These are phyloP conservation scores for Carassius gibelio DNA, from an alignment of 2,113 vertebrate species.

Conservation along the genomic window DNA sequence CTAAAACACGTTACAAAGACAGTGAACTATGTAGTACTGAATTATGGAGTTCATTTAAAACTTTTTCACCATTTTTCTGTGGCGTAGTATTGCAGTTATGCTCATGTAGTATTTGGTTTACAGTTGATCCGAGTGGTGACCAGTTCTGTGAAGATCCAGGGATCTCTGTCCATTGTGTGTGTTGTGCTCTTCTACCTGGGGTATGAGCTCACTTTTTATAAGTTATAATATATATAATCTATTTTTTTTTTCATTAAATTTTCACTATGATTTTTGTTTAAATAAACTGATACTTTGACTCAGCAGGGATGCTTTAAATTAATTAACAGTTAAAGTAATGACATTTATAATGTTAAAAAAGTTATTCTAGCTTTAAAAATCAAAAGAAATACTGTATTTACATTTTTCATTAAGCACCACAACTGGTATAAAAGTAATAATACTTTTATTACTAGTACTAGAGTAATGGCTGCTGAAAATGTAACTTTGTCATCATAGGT, in stretches of 20 bases:
- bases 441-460: too few relatives aligned
- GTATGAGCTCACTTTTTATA: slow-evolving; percentile 67
- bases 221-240: too few relatives aligned
- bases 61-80: too few relatives aligned
- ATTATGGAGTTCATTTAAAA: too few relatives aligned
- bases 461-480: not conserved
- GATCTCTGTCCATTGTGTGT: slow-evolving; percentile 89
- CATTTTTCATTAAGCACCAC: not conserved
- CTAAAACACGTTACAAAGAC: too few relatives aligned
- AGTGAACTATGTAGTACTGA: too few relatives aligned
- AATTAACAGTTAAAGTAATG: not conserved
- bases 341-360: slow-evolving; percentile 3
- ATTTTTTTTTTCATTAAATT: too few relatives aligned
- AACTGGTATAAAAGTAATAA: too few relatives aligned
- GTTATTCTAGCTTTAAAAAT: not conserved
- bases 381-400: too few relatives aligned
- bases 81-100: not conserved
- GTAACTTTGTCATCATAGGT: not conserved
- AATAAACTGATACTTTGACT: not conserved
- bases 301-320: not conserved
- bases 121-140: slow-evolving; percentile 95
- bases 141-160: slow-evolving; percentile 96
- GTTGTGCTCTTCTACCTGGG: slow-evolving; percentile 94
- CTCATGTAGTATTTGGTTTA: slow-evolving; percentile 29
- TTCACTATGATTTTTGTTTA: not conserved